These are phyloP conservation scores for Acrossocheilus fasciatus DNA, from an alignment of 2,797 vertebrate species.

Conservation along the genomic window DNA sequence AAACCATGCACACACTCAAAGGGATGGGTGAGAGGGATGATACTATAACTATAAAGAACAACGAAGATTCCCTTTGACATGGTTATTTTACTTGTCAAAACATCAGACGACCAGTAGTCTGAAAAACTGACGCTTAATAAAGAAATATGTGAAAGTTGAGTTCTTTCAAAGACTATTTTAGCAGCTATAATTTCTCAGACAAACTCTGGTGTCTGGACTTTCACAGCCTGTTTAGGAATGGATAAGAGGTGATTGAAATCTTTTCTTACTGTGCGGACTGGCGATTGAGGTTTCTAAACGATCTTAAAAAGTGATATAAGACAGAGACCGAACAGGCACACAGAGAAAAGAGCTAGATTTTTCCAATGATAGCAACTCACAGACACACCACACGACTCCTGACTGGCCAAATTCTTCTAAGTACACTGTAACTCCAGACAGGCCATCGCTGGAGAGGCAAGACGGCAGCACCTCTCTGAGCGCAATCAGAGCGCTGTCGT, in stretches of 20 bases:
- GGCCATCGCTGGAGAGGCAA: conserved; percentile 53
- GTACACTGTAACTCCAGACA: conserved; percentile 51
- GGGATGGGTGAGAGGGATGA: conserved; percentile 36
- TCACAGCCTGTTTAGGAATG: conserved; percentile 51
- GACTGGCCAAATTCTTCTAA: conserved; percentile 49
- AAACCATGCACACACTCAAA: conserved; percentile 63
- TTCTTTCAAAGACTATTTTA: conserved; percentile 65
- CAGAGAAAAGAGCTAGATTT: conserved; percentile 37
- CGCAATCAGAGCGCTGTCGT: background rate
- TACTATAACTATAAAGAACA: conserved; percentile 52
- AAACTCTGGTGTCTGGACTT: conserved; percentile 43
- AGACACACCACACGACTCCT: conserved; percentile 1
- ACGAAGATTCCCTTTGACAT: conserved; percentile 63
- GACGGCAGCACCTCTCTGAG: conserved; percentile 39
- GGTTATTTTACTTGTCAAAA: conserved; percentile 51
- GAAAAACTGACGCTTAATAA: conserved; percentile 67
- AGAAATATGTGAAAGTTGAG: conserved; percentile 63
- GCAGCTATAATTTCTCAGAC: conserved; percentile 81
- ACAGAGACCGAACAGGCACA: conserved; percentile 48
- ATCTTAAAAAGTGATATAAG: conserved; percentile 49
- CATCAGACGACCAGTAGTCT: conserved; percentile 49
- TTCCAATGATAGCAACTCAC: conserved; percentile 34
- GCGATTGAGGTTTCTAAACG: conserved; percentile 34
- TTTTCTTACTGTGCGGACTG: conserved; percentile 29
- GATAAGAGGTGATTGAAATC: conserved; percentile 25